A percentile compares a stretch with the other conserved stretches of the same genome.
phyloP scores from a whole-genome alignment of 2,797 vertebrate genomes.

The Toxotes lorentzi region DNA sequence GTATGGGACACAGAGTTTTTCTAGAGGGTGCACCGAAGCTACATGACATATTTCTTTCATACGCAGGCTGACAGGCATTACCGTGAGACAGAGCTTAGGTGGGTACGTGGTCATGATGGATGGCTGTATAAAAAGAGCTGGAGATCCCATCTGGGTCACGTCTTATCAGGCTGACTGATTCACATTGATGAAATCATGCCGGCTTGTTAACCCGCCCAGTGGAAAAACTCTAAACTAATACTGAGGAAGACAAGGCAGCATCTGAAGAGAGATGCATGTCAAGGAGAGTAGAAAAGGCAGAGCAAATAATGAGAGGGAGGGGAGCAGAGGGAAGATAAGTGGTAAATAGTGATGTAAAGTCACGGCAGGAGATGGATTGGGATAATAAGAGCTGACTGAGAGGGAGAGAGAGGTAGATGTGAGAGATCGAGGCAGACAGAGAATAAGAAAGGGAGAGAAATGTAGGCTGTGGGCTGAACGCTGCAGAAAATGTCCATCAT shows the following conservation, averaged over 20 bases:
- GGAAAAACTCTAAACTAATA: conserved; percentile 72
- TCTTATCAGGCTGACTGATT: conserved; percentile 78
- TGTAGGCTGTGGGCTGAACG: conserved; percentile 15
- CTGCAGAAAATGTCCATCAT: conserved; percentile 42
- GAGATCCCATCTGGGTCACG: conserved; percentile 79
- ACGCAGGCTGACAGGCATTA: conserved; percentile 61
- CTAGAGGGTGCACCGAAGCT: conserved; percentile 34
- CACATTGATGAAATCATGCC: conserved; percentile 79
- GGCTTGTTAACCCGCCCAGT: conserved; percentile 74
- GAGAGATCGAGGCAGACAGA: conserved; percentile 45
- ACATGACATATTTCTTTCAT: conserved; percentile 67
- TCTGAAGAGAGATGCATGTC: conserved; percentile 69
- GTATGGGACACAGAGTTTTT: conserved; percentile 48
- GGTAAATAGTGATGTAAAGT: conserved; percentile 80
- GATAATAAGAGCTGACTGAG: conserved; percentile 75
- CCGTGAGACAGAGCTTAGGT: conserved; percentile 49
- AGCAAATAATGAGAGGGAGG: conserved; percentile 71
- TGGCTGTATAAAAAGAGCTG: conserved; percentile 68
- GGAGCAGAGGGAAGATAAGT: conserved; percentile 69
- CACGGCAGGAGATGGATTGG: conserved; percentile 75
- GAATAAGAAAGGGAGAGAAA: conserved; percentile 25
- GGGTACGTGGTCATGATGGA: conserved; percentile 66
- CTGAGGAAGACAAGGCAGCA: conserved; percentile 66
- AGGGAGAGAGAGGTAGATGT: conserved; percentile 41
- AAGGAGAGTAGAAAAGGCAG: conserved; percentile 69